Evolutionary conservation across 2,113 vertebrate species (phyloP), one percentile per base, ranked within the genome.

Genomic region (Struthidea cinerea): DNA sequence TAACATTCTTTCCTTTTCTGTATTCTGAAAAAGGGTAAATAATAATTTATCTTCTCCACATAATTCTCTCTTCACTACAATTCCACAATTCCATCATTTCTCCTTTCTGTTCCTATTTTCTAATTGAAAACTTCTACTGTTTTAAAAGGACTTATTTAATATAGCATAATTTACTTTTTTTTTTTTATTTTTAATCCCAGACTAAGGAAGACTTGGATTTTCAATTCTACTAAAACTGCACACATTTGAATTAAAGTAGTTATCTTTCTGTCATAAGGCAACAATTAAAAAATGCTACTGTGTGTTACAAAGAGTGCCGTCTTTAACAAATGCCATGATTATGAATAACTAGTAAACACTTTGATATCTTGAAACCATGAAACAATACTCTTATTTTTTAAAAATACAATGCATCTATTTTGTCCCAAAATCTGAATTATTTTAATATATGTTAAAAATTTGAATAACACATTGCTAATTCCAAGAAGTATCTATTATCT

Each of bases 41-140:
- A 82, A 16, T 27, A 10, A 88, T 89, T 95, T 95, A 92, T 76
- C 63, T 81, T 70, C 70, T 87, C 82, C 90, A 86, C 71, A 86
- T 84, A 79, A 76, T 90, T 93, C 79, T 94, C 67, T 90, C 50
- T 61, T 90, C 8, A 5, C 6, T 69, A 5, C 28, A 55, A 86
- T 69, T 32, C 73, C 18, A 5, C 28, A 55, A 86, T 69, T 32
- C 73, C 18, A 53, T 59, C 0, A 42, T 46, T 80, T 81, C 4
- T 77, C 18, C 15, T 88, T 7, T 78, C 46, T 44, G 4, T 19
- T 55, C 26, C 8, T 47, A 11, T 24, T 37, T 4, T 44, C 3
- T 41, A 41, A 85, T 32, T 82, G 22, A 82, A 65, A 16, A 42
- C 0, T 17, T 52, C 39, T 61, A 50, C 8, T 56, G 3, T 47